Conservation (phyloP, 2,888 invertebrate species). For the Hedychridium roseum region DNA sequence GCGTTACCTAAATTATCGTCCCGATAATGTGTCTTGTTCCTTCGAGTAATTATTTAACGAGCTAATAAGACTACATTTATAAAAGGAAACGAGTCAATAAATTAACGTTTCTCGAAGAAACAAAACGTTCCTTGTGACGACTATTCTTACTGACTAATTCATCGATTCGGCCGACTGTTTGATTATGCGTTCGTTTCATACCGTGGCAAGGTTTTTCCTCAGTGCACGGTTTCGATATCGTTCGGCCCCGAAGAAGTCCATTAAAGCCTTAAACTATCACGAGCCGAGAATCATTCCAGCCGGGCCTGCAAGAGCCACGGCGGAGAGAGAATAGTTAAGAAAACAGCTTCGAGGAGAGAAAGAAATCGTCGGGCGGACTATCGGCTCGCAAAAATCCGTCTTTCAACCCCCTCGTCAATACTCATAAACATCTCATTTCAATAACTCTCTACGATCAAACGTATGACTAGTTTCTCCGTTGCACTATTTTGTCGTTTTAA, state of each 20-base stretch:
- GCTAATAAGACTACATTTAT: not conserved
- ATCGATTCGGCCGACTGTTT: too few relatives aligned
- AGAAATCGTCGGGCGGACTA: too few relatives aligned
- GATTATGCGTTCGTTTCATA: too few relatives aligned
- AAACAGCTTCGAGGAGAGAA: not conserved
- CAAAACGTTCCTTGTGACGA: not conserved
- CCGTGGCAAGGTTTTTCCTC: not conserved
- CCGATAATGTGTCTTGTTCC: too few relatives aligned
- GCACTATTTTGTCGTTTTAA: not conserved
- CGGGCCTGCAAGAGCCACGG: too few relatives aligned
- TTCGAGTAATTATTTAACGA: too few relatives aligned
- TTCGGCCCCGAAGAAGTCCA: not conserved
- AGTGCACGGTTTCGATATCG: not conserved
- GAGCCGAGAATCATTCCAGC: not conserved
- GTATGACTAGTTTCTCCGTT: conserved; percentile 5
- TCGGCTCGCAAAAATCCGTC: too few relatives aligned
- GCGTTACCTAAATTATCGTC: not conserved
- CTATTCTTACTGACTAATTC: not conserved
- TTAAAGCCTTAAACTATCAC: not conserved
- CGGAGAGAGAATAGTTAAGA: too few relatives aligned
- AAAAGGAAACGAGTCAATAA: not conserved
- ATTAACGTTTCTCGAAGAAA: not conserved
- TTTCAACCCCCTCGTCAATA: too few relatives aligned
- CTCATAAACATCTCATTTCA: too few relatives aligned
- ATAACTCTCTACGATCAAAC: not conserved